phyloP scores from a whole-genome alignment of 1,140 invertebrate genomes.

The Platorchestia sp. region DNA sequence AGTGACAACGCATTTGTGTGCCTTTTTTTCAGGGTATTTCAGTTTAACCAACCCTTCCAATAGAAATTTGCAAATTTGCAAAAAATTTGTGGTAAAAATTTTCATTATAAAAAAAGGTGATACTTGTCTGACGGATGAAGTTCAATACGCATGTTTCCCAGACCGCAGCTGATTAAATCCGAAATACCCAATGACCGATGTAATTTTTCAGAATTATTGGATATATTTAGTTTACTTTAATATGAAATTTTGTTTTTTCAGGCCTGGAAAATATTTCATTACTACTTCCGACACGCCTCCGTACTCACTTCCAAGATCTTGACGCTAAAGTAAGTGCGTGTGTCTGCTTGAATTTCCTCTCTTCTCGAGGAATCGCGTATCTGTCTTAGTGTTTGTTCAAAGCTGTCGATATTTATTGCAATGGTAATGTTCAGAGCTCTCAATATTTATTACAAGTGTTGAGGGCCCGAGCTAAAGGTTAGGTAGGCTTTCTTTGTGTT shows the following conservation, averaged over 20 bases:
- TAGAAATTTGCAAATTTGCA: no score
- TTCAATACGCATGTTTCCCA: not conserved
- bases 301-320: not conserved
- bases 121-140: not conserved
- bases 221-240: not conserved
- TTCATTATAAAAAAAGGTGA: no score
- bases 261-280: not conserved
- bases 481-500: no score
- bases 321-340: not conserved
- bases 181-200: not conserved
- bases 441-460: no score
- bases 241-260: not conserved
- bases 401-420: not conserved
- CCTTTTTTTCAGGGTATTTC: no score
- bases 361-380: not conserved
- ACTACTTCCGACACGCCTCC: not conserved
- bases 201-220: not conserved
- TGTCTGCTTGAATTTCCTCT: not conserved
- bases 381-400: not conserved
- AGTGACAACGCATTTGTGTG: no score
- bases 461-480: no score
- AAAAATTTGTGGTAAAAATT: no score
- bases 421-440: no score
- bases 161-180: not conserved
- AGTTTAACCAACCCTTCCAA: no score